phyloP scores from a whole-genome alignment of 2,797 vertebrate genomes.

The Hephaestus fuliginosus region DNA sequence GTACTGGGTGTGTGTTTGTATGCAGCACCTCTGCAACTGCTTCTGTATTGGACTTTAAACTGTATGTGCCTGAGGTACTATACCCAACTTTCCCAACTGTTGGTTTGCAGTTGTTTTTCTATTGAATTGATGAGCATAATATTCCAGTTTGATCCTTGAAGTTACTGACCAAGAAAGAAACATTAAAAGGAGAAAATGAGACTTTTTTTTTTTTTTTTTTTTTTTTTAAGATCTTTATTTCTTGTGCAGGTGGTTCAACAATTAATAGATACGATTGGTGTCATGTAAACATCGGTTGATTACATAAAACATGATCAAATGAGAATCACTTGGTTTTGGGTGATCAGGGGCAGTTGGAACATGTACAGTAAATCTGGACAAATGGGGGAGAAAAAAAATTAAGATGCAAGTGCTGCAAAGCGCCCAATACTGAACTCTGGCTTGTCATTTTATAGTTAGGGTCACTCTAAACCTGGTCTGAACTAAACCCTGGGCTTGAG shows the following conservation, averaged over 20 bases:
- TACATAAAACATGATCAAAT: constrained; percentile 64
- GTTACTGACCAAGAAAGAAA: constrained; percentile 57
- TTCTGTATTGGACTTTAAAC: constrained; percentile 53
- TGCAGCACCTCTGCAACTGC: constrained; percentile 53
- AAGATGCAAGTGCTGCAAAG: constrained; percentile 15
- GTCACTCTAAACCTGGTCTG: constrained; percentile 28
- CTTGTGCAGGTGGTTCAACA: constrained; percentile 87
- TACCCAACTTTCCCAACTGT: constrained; percentile 50
- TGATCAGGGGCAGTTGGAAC: constrained; percentile 41
- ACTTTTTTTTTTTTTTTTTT: constrained; percentile 61
- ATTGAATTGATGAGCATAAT: constrained; percentile 50
- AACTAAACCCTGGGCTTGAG: constrained; percentile 10
- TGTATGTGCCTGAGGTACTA: constrained; percentile 72
- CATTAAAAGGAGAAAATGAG: constrained; percentile 66
- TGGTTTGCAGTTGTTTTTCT: constrained; percentile 63
- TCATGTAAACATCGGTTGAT: constrained; percentile 79
- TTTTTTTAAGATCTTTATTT: constrained; percentile 83
- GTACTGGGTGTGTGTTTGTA: constrained; percentile 49
- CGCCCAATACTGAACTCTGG: constrained; percentile 32
- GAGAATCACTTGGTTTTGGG: constrained; percentile 47
- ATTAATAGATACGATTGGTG: constrained; percentile 75
- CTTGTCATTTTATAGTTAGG: constrained; percentile 20
- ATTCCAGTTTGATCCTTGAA: constrained; percentile 22
- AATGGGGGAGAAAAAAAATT: background rate
- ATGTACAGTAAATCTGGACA: constrained; percentile 58